These are phyloP conservation scores for Astatoreochromis straeleni DNA, from an alignment of 2,113 vertebrate genomes.

Conservation along the genomic window DNA sequence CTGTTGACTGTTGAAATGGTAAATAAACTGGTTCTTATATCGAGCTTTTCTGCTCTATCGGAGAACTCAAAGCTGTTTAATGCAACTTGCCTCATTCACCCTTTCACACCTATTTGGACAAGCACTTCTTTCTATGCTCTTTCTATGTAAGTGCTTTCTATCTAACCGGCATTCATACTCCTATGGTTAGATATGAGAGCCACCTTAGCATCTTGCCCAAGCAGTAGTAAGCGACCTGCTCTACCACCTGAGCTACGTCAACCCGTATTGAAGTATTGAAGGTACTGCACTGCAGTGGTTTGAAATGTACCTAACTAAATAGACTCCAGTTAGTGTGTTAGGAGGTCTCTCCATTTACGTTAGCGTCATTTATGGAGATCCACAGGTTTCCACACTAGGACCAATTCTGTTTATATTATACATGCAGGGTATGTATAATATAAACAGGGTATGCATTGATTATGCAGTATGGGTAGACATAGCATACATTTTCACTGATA, in stretches of 20 bases:
- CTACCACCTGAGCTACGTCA: not conserved
- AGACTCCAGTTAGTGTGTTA: not conserved
- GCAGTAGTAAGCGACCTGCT: not conserved
- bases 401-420: not conserved
- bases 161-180: fast-evolving
- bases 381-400: not conserved
- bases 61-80: fast-evolving
- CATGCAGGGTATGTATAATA: not conserved
- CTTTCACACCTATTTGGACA: not conserved
- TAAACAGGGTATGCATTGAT: not conserved
- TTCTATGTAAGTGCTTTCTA: not conserved
- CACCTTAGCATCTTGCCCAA: not conserved
- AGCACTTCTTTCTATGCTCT: not conserved
- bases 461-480: not conserved
- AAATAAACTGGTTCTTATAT: not conserved
- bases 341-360: not conserved
- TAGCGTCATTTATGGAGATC: fast-evolving
- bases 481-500: not conserved
- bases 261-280: not conserved
- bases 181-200: not conserved
- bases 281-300: not conserved
- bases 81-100: not conserved
- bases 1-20: fast-evolving
- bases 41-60: not conserved
- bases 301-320: not conserved